Base-by-base conservation (phyloP, 2,888 invertebrate species). In the Volucella zonaria region DNA sequence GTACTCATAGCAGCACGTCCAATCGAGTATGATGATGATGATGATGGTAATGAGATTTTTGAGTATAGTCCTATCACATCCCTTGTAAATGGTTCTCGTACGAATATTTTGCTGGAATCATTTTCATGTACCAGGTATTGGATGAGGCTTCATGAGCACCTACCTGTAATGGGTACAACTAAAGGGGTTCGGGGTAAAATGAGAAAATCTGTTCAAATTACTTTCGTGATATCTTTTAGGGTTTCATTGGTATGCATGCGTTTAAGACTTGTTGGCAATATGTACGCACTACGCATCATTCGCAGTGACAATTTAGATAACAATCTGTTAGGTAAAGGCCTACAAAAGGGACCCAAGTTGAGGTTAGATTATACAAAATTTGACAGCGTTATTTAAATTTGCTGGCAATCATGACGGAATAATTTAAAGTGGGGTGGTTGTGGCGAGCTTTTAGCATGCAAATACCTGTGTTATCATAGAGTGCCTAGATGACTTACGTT, bases 31-130 rank as follows among this genome's bases (percentile, higher is more conserved):
- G 15, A 59, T 18, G 42, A 67, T 15, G 61, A 74, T 77, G 61
- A 56, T 52, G 54, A 75, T 75, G 64, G 64, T 83, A 75, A 75
- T 83, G 70, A 75, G 51, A 64, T 79, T 79, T 79, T 75, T 42
- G 70, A 79, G 70, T 68, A 80, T 79, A 56, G 31, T 31, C 31
- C 6, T 31, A 6, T 74, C 56, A 49, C 51, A 76, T 59, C 64
- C 42, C 18, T 12, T 51, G 43, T 54, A 38, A 31, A 31, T 31
- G n/a, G 45, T 14, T 42, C 14, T 49, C 15, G 40, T 56, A 31
- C 31, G 6, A 31, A 56, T 49, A 38, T 75, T 58, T 49, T 78
- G 71, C 71, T 62, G 31, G 31, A 31, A 31, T 31, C 31, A 56
- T 51, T 64, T 15, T 78, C 62, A 73, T 68, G 77, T 81, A 64